Base-by-base conservation (phyloP, 35 echinoderm and acorn worm species). In the Chiridota heheva region DNA sequence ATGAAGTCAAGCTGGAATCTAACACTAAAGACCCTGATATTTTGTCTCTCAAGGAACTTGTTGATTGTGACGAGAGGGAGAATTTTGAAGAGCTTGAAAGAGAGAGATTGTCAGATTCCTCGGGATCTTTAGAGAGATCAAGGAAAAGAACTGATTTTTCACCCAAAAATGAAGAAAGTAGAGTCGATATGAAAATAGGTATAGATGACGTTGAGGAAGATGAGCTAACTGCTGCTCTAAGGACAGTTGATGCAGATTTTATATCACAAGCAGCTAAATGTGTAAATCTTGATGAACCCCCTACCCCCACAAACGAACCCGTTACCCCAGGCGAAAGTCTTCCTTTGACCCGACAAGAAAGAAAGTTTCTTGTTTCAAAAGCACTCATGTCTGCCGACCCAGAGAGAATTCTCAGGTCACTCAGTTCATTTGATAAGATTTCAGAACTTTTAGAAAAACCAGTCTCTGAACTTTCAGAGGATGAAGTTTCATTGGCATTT, bases 391-490 rank as follows among this genome's bases (percentile, higher is more conserved):
- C 67, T 38, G n/a, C n/a, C n/a, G 83, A 96, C 78, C 65, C 87
- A 71, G 92, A 96, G 29, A 57, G 77, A 49, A 41, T 90, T 39
- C 82, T 96, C 66, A 85, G 73, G 72, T 90, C 87, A 36, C 62
- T 96, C 69, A 79, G 70, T 44, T 96, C 92, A 7, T 78, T 90
- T 22, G 92, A 96, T 35, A 77, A 69, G 13, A 77, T 96, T 4
- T 90, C 92, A 42, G 92, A 90, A 27, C 60, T 96, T 41, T 40
- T 96, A 36, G 92, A 90, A 28, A 96, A 90, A 72, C 92, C 92
- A 18, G 78, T 96, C 29, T 96, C 92, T 4, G 92, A 96, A 53
- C 69, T 96, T 12, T 96, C 92, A 16, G 92, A 96, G 40, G 92
- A 90, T 78, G 92, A 96, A 22, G 75, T 96, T 4, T 90, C 87